Conservation (phyloP, 1,140 invertebrate genomes). For the Littorina saxatilis region DNA sequence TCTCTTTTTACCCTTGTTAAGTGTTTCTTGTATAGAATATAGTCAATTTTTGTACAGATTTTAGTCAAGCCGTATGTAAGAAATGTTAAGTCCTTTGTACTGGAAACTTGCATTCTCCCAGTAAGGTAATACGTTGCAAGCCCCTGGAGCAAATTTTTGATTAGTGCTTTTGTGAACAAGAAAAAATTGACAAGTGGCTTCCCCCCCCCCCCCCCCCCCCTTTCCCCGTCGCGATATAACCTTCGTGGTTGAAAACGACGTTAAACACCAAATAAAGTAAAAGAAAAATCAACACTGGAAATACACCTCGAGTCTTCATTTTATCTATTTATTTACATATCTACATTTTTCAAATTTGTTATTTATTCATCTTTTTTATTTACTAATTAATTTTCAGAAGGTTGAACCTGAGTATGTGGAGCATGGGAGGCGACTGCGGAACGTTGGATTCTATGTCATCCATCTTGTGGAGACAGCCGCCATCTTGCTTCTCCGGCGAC, state of each 20-base stretch:
- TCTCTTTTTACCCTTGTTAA: no score
- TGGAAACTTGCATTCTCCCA: no score
- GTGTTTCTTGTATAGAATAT: no score
- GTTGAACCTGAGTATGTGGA: neutral
- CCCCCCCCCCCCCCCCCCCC: neutral
- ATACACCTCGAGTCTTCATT: neutral
- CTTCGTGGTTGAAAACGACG: no score
- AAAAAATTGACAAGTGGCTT: neutral
- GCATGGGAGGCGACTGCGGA: neutral
- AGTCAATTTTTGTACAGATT: no score
- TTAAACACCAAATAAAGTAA: neutral
- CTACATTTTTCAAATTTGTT: neutral
- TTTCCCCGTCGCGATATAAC: no score
- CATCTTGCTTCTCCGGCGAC: neutral
- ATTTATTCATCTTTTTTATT: neutral
- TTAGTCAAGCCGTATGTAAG: no score
- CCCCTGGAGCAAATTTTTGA: no score
- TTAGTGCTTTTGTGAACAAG: no score
- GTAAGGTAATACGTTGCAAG: no score
- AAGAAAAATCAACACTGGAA: neutral
- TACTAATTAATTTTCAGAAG: neutral
- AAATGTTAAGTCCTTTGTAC: no score
- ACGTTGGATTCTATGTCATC: neutral
- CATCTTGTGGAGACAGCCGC: neutral
- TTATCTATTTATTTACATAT: slow-evolving; percentile 1